Conservation (phyloP, 2,113 vertebrate species). For the Cairina moschata region DNA sequence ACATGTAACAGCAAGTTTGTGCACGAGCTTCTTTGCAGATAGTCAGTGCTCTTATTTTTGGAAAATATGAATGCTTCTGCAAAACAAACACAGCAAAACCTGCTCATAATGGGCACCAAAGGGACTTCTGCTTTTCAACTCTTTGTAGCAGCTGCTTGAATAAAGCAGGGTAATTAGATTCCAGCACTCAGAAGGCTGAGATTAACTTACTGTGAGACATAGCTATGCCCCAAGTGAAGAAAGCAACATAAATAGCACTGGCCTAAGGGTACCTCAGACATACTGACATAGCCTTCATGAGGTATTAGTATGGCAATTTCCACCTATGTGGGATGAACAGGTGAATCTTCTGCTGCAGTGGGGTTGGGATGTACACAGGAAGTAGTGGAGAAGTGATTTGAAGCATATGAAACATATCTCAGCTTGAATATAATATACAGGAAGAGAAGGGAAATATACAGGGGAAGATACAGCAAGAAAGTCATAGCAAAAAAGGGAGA, state of each 20-base stretch:
- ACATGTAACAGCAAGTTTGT: neutral
- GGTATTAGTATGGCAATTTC: neutral
- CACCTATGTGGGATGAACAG: neutral
- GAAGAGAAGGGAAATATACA: neutral
- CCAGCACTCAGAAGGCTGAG: neutral
- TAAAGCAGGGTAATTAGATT: conserved; percentile 10
- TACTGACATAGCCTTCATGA: neutral
- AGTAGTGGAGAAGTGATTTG: neutral
- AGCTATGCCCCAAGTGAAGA: neutral
- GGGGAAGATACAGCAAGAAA: neutral
- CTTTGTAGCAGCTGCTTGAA: conserved; percentile 4
- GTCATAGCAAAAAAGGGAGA: neutral
- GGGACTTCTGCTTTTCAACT: neutral
- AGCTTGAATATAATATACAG: neutral
- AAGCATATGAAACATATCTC: neutral
- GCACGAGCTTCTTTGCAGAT: neutral
- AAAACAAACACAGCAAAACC: conserved; percentile 2
- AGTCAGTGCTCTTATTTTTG: neutral
- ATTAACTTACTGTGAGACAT: neutral
- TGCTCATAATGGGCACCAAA: neutral
- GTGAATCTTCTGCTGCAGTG: neutral
- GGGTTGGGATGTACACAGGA: neutral
- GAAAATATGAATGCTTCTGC: neutral
- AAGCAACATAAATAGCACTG: neutral
- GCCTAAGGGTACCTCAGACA: neutral